Evolutionary conservation across 2,797 vertebrate genomes (phyloP), one percentile per base, ranked within the genome.

Genomic region (Champsocephalus gunnari): DNA sequence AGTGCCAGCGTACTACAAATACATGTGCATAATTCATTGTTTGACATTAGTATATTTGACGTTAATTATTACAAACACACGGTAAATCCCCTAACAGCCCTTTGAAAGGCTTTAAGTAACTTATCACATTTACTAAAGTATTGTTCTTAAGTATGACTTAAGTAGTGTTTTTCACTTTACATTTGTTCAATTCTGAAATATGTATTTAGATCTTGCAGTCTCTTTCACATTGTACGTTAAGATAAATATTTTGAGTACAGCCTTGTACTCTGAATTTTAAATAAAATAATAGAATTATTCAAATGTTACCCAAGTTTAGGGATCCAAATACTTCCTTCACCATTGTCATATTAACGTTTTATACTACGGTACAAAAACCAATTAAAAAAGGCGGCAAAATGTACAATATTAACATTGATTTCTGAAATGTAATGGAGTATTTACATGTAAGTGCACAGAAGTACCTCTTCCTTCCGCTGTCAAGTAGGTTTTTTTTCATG

Each of bases 231-330:
- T n/a, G 49, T 49, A 0, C 49, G 2, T 48, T 17, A 11, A 28
- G 0, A 9, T 8, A 38, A 32, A 8, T n/a, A 62, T 47, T 48
- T 32, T 2, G 16, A 53, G 24, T 44, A 8, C 3, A 34, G 38
- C 21, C 17, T 59, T 38, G 34, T 38, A 38, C 34, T 38, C 5
- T 59, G 7, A 51, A 2, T 19, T 68, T 49, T 41, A 11, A 47
- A 19, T 41, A 62, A 16, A 12, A 38, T 10, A 41, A 11, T 45
- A 12, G 13, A 13, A 1, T 41, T 12, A 24, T 55, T 7, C 9
- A 10, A 47, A 38, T 62, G 54, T 71, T 55, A 48, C 24, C 41
- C n/a, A 41, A 41, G 13, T 43, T 38, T 64, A 62, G 47, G 13
- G 9, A 63, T 34, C 17, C 0, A 63, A 38, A 64, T 57, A 43